Evolutionary conservation across 1,140 invertebrate genomes (phyloP).

Genomic region (Pachyrhynchus sulphureomaculatus): DNA sequence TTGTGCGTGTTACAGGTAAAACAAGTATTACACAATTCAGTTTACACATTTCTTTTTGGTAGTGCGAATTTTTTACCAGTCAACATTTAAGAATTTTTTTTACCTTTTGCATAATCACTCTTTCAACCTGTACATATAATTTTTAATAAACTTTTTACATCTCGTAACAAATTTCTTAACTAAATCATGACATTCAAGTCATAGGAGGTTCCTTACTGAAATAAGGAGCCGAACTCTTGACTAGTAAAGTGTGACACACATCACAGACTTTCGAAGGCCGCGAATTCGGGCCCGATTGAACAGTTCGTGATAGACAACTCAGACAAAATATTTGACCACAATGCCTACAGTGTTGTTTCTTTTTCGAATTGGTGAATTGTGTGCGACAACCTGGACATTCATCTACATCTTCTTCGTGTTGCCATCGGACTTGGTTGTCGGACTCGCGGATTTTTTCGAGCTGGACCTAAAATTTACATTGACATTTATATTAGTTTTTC

Average conservation of each 20-base stretch:
- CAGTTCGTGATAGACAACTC: conserved; percentile 78
- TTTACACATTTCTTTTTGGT: too few relatives aligned
- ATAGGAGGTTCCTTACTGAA: conserved; percentile 81
- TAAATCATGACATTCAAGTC: conserved; percentile 20
- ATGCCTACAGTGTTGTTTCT: conserved; percentile 87
- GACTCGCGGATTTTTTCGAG: conserved; percentile 92
- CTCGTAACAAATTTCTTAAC: conserved; percentile 4
- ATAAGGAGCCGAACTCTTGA: conserved; percentile 89
- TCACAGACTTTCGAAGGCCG: conserved; percentile 88
- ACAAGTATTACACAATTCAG: too few relatives aligned
- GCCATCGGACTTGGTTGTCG: conserved; percentile 93
- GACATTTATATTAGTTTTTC: too few relatives aligned
- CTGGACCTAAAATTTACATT: conserved; percentile 64
- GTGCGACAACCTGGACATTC: conserved; percentile 84
- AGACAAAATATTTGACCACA: conserved; percentile 95
- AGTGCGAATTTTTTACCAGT: too few relatives aligned
- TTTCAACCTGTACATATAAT: neutral
- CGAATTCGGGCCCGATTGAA: conserved; percentile 83
- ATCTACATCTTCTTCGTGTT: conserved; percentile 93
- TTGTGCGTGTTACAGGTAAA: too few relatives aligned
- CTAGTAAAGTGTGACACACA: conserved; percentile 95
- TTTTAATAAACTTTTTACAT: conserved; percentile 3
- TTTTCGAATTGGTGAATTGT: conserved; percentile 56
- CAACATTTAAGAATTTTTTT: neutral
- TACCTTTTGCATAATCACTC: neutral